phyloP scores from a whole-genome alignment of 2,113 vertebrate species.

The Fregetta grallaria region DNA sequence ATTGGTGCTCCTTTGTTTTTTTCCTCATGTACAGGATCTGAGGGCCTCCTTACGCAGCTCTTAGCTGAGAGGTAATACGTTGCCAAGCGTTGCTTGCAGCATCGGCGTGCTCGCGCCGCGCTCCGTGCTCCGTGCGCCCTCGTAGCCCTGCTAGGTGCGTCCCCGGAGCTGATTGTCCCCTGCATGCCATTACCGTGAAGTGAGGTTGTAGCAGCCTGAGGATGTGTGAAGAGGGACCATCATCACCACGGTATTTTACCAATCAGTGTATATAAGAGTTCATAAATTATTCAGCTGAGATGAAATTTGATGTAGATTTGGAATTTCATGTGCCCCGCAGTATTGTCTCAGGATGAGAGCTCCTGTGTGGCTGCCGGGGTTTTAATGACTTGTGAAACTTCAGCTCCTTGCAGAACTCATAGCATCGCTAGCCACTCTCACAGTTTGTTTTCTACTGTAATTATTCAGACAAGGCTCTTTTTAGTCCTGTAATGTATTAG shows the following conservation, averaged over 20 bases:
- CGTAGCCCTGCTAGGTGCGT: background rate
- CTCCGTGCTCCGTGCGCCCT: fast-evolving
- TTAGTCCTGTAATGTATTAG: background rate
- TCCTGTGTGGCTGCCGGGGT: background rate
- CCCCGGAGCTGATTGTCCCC: background rate
- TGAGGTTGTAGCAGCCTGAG: background rate
- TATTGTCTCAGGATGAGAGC: background rate
- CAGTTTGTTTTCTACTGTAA: background rate
- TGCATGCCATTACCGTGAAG: fast-evolving
- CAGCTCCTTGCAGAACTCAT: background rate
- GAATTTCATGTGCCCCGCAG: background rate
- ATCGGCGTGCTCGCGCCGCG: fast-evolving
- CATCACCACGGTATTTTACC: background rate
- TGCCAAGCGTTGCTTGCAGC: background rate
- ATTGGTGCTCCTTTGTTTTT: background rate
- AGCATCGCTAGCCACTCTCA: background rate
- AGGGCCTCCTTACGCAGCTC: background rate
- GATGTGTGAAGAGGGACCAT: background rate
- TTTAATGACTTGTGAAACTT: background rate
- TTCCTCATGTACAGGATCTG: fast-evolving
- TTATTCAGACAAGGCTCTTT: background rate
- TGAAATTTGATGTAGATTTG: background rate
- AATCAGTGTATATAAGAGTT: background rate
- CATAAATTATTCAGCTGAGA: background rate
- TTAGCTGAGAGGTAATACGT: fast-evolving